These are phyloP conservation scores for Caenorhabditis sp. DNA, from an alignment of 2,888 invertebrate species.

Conservation along the genomic window DNA sequence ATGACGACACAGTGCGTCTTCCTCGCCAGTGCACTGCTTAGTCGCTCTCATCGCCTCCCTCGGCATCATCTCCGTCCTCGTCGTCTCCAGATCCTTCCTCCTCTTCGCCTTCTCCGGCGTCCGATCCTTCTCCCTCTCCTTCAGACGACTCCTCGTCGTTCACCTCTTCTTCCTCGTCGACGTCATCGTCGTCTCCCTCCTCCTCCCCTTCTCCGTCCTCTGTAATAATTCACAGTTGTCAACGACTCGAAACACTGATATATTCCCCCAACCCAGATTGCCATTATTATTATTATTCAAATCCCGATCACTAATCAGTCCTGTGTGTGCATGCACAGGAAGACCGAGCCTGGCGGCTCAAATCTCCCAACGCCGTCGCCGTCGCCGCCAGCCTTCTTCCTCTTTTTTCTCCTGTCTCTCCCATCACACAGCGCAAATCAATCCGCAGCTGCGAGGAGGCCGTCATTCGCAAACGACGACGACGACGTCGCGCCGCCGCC, in stretches of 20 bases:
- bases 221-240: conserved; percentile 1
- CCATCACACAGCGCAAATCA: conserved; percentile 53
- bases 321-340: not conserved
- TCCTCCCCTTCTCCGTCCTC: conserved; percentile 61
- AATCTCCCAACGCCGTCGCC: conserved; percentile 17
- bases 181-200: conserved; percentile 62
- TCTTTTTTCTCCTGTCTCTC: conserved; percentile 22
- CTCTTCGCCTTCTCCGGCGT: conserved; percentile 59
- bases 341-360: not conserved
- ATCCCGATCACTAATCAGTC: conserved; percentile 2
- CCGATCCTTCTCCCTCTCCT: conserved; percentile 62
- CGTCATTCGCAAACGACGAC: conserved; percentile 46
- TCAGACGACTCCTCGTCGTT: conserved; percentile 65
- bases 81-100: conserved; percentile 61
- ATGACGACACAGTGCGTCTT: conserved; percentile 18
- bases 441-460: conserved; percentile 50
- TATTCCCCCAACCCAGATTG: not conserved
- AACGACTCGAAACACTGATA: not conserved
- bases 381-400: not conserved
- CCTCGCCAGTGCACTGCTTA: conserved; percentile 22
- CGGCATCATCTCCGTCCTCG: conserved; percentile 61
- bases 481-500: conserved; percentile 49
- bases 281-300: not conserved
- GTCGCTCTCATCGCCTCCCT: conserved; percentile 65
- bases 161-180: conserved; percentile 69